Evolutionary conservation across 1,140 invertebrate genomes (phyloP).

Genomic region (Papilio machaon): DNA sequence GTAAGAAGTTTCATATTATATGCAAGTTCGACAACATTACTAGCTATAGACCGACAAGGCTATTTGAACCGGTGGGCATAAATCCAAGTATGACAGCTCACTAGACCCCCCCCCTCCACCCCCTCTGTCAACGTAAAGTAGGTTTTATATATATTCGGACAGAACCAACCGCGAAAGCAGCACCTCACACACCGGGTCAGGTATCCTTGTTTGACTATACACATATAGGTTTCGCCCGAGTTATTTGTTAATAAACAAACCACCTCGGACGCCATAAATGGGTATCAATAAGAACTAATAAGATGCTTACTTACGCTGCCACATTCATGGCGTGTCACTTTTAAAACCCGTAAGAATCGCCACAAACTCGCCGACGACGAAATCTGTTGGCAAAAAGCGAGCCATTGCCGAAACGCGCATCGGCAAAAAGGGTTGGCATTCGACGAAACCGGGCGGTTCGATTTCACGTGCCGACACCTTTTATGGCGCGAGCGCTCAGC

Average conservation of each 20-base stretch:
- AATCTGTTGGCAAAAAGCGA: constrained; percentile 42
- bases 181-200: too few species aligned
- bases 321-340: constrained; percentile 27
- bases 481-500: constrained; percentile 17
- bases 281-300: constrained; percentile 21
- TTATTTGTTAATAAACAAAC: constrained; percentile 8
- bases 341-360: constrained; percentile 25
- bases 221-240: neutral
- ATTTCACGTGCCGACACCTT: constrained; percentile 42
- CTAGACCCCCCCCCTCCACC: too few species aligned
- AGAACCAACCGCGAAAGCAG: too few species aligned
- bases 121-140: too few species aligned
- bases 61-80: too few species aligned
- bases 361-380: constrained; percentile 38
- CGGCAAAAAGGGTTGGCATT: constrained; percentile 45
- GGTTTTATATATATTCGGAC: too few species aligned
- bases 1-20: too few species aligned
- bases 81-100: too few species aligned
- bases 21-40: too few species aligned
- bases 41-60: too few species aligned
- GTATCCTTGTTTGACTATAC: too few species aligned
- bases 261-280: neutral
- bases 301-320: constrained; percentile 11
- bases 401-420: constrained; percentile 31
- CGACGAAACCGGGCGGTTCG: constrained; percentile 39